Conservation (phyloP, 2,113 vertebrate species). For the Jaculus jaculus region DNA sequence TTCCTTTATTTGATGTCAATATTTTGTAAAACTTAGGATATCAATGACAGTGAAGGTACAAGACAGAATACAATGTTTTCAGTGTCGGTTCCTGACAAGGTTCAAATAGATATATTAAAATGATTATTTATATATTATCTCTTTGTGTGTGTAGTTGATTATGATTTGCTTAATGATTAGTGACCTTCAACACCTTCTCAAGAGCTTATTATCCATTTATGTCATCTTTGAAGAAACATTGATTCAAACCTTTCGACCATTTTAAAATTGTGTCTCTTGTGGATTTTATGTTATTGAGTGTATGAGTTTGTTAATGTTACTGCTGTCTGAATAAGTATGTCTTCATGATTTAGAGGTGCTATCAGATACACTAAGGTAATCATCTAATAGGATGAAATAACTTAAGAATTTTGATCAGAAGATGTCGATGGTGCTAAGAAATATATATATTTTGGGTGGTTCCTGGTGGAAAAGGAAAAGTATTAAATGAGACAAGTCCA, state of each 20-base stretch:
- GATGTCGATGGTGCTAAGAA: neutral
- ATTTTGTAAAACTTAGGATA: constrained; percentile 7
- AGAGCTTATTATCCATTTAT: neutral
- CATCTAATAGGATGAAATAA: constrained; percentile 4
- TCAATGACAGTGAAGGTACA: neutral
- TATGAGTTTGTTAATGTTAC: neutral
- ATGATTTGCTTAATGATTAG: neutral
- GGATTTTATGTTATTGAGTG: neutral
- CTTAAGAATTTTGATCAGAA: constrained; percentile 7
- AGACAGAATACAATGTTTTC: neutral
- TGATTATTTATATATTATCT: neutral
- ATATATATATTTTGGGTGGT: neutral
- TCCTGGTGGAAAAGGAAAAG: neutral
- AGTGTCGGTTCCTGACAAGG: neutral
- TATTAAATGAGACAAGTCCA: neutral
- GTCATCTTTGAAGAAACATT: constrained; percentile 6
- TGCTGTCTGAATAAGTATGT: neutral
- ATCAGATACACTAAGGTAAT: neutral
- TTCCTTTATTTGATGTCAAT: neutral
- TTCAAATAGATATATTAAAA: neutral
- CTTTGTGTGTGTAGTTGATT: neutral
- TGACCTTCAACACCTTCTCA: neutral
- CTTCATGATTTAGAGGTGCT: neutral
- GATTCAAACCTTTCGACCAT: neutral
- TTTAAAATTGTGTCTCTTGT: neutral